Conservation (phyloP, 1,140 invertebrate species). For the Hestina assimilis region DNA sequence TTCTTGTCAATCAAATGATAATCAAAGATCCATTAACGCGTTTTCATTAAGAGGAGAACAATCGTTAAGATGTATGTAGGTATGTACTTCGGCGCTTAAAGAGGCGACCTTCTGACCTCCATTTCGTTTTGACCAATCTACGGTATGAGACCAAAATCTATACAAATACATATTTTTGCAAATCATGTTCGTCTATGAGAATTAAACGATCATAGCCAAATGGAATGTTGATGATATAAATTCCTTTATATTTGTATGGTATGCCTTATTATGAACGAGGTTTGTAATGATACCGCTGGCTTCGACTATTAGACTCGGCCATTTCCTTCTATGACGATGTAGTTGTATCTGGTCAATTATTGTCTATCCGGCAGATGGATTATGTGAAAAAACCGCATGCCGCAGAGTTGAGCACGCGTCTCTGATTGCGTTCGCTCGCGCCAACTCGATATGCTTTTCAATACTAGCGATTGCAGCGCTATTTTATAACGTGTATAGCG, state of each 20-base stretch:
- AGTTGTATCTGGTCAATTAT: constrained; percentile 44
- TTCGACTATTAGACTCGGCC: constrained; percentile 36
- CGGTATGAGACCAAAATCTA: constrained; percentile 25
- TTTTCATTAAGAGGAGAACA: constrained; percentile 56
- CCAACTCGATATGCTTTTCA: background rate
- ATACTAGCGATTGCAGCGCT: background rate
- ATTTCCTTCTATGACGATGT: constrained; percentile 40
- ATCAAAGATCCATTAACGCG: constrained; percentile 59
- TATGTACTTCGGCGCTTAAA: constrained; percentile 44
- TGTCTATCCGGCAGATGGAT: constrained; percentile 42
- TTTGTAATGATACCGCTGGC: constrained; percentile 21
- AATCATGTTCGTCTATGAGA: constrained; percentile 36
- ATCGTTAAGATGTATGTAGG: constrained; percentile 43
- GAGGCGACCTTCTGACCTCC: constrained; percentile 42
- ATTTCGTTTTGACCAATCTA: constrained; percentile 24
- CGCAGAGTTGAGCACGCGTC: constrained; percentile 35
- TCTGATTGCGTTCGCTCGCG: constrained; percentile 14
- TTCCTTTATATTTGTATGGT: constrained; percentile 29
- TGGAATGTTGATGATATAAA: constrained; percentile 33
- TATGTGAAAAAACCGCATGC: constrained; percentile 50
- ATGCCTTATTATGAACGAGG: constrained; percentile 26
- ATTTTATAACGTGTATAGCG: constrained; percentile 1
- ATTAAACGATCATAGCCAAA: constrained; percentile 15
- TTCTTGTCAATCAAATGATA: constrained; percentile 52
- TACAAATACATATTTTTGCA: constrained; percentile 34